These are phyloP conservation scores for Capromys pilorides DNA, from an alignment of 2,797 vertebrate species.

Conservation along the genomic window DNA sequence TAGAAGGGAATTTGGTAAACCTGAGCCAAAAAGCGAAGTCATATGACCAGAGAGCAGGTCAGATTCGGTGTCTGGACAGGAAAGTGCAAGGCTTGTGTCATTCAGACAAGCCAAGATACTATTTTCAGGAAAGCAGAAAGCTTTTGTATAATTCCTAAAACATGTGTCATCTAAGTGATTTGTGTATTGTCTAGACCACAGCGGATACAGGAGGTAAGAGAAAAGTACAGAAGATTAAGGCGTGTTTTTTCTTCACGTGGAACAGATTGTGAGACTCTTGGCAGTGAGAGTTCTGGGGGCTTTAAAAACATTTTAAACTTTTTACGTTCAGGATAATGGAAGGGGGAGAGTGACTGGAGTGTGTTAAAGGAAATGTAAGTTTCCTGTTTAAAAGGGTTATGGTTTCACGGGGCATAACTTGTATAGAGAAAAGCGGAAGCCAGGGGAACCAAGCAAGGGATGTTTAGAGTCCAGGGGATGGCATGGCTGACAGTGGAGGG, in stretches of 20 bases:
- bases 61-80: not conserved
- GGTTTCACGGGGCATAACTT: not conserved
- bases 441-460: not conserved
- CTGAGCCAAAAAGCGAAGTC: not conserved
- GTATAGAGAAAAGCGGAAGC: not conserved
- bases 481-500: not conserved
- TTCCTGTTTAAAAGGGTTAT: not conserved
- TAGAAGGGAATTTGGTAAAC: not conserved
- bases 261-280: not conserved
- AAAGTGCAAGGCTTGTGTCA: not conserved
- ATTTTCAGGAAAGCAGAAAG: constrained; percentile 2
- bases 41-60: not conserved
- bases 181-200: not conserved
- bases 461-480: not conserved
- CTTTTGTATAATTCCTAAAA: not conserved
- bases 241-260: not conserved
- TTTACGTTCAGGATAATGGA: not conserved
- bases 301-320: not conserved
- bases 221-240: not conserved
- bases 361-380: not conserved
- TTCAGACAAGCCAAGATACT: not conserved
- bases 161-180: not conserved
- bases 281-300: not conserved
- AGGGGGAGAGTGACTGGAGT: not conserved
- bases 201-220: not conserved